These are phyloP conservation scores for Peromyscus polionotus DNA, from an alignment of 2,113 vertebrate genomes.

Conservation along the genomic window DNA sequence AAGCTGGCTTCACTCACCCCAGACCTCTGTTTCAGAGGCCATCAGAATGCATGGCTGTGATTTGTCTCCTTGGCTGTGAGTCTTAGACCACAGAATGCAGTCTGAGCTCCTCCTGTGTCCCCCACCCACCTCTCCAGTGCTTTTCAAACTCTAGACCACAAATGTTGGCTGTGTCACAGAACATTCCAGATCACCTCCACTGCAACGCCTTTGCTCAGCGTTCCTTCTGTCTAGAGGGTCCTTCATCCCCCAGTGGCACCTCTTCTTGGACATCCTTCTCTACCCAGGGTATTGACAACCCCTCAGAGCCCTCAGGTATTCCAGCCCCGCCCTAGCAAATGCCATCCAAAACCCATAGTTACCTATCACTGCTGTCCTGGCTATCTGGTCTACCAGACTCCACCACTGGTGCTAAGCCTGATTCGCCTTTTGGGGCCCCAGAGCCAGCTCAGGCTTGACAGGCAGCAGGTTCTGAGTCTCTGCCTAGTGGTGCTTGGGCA, in stretches of 20 bases:
- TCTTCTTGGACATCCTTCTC: neutral
- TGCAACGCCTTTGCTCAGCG: too few species aligned
- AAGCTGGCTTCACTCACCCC: too few species aligned
- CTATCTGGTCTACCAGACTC: neutral
- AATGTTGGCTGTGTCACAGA: neutral
- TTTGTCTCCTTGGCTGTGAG: neutral
- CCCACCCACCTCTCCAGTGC: neutral
- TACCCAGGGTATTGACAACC: neutral
- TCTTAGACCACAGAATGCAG: neutral
- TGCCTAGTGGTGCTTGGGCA: neutral
- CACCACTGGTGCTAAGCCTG: too few species aligned
- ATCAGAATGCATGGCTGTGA: neutral
- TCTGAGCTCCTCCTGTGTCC: neutral
- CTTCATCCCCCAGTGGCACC: neutral
- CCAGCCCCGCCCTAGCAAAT: accelerated
- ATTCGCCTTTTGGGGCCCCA: neutral
- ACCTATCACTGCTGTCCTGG: neutral
- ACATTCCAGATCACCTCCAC: accelerated
- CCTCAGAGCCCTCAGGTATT: neutral
- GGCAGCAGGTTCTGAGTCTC: neutral
- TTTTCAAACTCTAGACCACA: neutral
- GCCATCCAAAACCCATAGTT: accelerated
- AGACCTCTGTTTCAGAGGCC: neutral
- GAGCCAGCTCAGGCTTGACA: neutral
- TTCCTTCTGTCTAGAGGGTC: neutral